Conservation (phyloP, 2,797 vertebrate species). For the Brachyrhaphis roseni region DNA sequence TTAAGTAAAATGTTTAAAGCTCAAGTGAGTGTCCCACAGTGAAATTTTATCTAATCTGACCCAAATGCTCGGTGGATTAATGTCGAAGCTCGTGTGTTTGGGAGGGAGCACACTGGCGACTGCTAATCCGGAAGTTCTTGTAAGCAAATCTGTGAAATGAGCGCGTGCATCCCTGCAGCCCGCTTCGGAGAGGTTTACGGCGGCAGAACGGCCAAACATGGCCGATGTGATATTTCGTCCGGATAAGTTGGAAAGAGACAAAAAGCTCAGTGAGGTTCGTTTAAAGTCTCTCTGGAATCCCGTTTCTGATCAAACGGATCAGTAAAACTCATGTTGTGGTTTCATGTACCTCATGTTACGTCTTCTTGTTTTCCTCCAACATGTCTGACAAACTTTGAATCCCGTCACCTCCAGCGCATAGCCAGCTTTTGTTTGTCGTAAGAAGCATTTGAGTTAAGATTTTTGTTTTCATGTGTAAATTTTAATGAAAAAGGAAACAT, state of each 20-base stretch:
- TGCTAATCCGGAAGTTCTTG: conserved; percentile 35
- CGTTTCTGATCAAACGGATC: conserved; percentile 20
- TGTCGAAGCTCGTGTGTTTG: conserved; percentile 26
- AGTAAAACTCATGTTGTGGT: neutral
- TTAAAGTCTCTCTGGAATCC: conserved; percentile 18
- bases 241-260: conserved; percentile 31
- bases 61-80: conserved; percentile 65
- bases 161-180: conserved; percentile 33
- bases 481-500: neutral
- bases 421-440: neutral
- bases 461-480: conserved; percentile 5
- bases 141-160: conserved; percentile 37
- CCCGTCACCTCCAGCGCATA: neutral
- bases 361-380: conserved; percentile 11
- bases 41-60: conserved; percentile 73
- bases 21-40: conserved; percentile 75
- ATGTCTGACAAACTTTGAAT: conserved; percentile 14
- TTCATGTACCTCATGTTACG: neutral
- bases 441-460: neutral
- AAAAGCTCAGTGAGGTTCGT: conserved; percentile 26
- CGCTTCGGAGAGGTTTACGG: neutral
- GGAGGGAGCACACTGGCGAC: conserved; percentile 6
- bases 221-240: conserved; percentile 28
- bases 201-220: conserved; percentile 24
- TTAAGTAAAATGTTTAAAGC: conserved; percentile 88